A percentile compares a stretch with the other conserved stretches of the same genome.
Evolutionary conservation across 37 sponge, comb jelly and placozoan genomes (phyloP).

Genomic region (Hexactinellida sp.): DNA sequence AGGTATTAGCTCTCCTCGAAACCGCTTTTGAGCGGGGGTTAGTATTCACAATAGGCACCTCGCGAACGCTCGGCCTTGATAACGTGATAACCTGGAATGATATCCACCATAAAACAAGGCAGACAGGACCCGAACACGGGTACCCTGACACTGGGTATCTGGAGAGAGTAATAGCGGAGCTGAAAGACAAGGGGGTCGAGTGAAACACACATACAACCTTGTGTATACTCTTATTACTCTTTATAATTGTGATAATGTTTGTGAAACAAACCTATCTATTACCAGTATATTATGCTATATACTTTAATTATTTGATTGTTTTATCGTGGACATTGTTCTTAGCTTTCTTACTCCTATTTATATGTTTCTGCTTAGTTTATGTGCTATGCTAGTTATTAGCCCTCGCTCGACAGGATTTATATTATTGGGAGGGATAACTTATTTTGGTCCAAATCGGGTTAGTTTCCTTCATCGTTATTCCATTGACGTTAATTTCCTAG

Average conservation of each 20-base stretch:
- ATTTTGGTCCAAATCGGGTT: too few relatives aligned
- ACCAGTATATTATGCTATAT: too few relatives aligned
- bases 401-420: too few relatives aligned
- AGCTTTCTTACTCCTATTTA: too few relatives aligned
- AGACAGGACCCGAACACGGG: slow-evolving; percentile 26
- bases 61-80: slow-evolving; percentile 29
- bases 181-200: slow-evolving; percentile 39
- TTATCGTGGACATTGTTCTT: too few relatives aligned
- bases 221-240: background rate
- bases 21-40: slow-evolving; percentile 39
- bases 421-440: too few relatives aligned
- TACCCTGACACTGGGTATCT: slow-evolving; percentile 55
- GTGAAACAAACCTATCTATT: background rate
- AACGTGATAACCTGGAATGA: slow-evolving; percentile 53
- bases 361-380: too few relatives aligned
- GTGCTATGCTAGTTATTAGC: too few relatives aligned
- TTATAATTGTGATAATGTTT: background rate
- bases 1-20: slow-evolving; percentile 39
- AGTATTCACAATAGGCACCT: slow-evolving; percentile 50
- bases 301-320: too few relatives aligned
- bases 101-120: slow-evolving; percentile 58
- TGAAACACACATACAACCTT: background rate
- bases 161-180: slow-evolving; percentile 46
- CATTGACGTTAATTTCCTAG: too few relatives aligned
- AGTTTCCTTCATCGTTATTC: too few relatives aligned